Conservation (phyloP, 2,113 vertebrate species). For the Chloebia gouldiae region DNA sequence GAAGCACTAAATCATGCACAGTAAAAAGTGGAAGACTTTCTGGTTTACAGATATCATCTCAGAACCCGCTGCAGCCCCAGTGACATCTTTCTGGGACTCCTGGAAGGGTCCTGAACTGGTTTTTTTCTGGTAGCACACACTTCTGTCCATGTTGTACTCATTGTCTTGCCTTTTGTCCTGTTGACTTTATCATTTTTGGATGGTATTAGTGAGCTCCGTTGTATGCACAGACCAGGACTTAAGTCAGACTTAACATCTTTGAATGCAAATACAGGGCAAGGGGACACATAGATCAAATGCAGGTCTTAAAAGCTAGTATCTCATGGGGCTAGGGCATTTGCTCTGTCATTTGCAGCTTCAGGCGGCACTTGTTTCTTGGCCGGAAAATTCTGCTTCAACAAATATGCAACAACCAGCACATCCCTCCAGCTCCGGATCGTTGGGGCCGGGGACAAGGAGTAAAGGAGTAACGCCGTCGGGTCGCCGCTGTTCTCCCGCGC, state of each 20-base stretch:
- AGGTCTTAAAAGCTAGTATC: neutral
- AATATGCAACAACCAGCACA: rapidly evolving
- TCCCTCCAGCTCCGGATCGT: rapidly evolving
- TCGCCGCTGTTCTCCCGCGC: neutral
- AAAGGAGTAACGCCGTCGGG: neutral
- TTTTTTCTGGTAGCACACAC: neutral
- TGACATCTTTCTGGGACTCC: neutral
- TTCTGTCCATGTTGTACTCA: neutral
- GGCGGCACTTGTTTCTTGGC: neutral
- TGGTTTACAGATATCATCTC: neutral
- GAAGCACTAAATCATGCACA: neutral
- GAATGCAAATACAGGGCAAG: neutral
- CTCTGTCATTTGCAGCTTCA: neutral
- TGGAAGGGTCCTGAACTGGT: neutral
- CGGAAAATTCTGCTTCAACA: neutral
- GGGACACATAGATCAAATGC: neutral
- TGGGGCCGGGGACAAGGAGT: neutral
- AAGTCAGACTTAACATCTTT: neutral
- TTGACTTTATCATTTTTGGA: neutral
- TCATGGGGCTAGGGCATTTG: neutral
- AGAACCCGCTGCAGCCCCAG: neutral
- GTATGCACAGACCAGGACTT: rapidly evolving
- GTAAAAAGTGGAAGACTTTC: neutral
- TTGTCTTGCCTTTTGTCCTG: neutral
- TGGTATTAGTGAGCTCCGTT: neutral